Percentiles rank a stretch among this genome's conserved stretches.
These are phyloP conservation scores for Geodia barretti DNA, from an alignment of 37 sponge, comb jelly and placozoan species.

Conservation along the genomic window DNA sequence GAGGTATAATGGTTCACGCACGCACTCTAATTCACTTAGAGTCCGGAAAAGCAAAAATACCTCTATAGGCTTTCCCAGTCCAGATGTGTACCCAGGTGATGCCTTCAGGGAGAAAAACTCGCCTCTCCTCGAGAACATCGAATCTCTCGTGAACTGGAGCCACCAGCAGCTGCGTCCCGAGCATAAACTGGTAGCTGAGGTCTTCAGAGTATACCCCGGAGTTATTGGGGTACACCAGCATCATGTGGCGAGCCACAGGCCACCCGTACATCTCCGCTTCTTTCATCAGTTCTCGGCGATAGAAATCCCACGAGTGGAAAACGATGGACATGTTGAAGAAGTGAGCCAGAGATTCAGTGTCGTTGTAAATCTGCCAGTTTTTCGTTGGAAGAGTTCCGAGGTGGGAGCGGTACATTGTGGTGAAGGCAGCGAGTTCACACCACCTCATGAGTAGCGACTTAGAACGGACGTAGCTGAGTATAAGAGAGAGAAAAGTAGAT, in stretches of 20 bases:
- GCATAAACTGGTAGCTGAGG: slow-evolving; percentile 56
- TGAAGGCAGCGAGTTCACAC: slow-evolving; percentile 80
- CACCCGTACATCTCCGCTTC: slow-evolving; percentile 56
- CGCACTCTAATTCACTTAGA: too few species aligned
- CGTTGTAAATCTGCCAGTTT: slow-evolving; percentile 73
- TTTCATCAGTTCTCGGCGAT: slow-evolving; percentile 51
- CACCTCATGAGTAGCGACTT: slow-evolving; percentile 76
- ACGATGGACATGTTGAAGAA: slow-evolving; percentile 78
- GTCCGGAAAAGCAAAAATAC: too few species aligned
- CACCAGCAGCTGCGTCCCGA: slow-evolving; percentile 73
- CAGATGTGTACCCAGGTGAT: slow-evolving; percentile 62
- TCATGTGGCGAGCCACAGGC: slow-evolving; percentile 69
- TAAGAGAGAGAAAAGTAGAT: background rate
- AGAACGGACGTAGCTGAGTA: slow-evolving; percentile 45
- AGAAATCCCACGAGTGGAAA: slow-evolving; percentile 60
- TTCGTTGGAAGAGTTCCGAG: slow-evolving; percentile 67
- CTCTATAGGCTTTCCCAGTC: slow-evolving; percentile 46
- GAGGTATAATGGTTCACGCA: too few species aligned
- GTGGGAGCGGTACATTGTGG: slow-evolving; percentile 68
- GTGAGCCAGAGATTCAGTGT: slow-evolving; percentile 61
- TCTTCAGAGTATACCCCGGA: slow-evolving; percentile 14
- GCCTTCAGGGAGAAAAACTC: slow-evolving; percentile 55
- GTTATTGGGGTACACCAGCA: slow-evolving; percentile 55
- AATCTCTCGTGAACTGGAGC: slow-evolving; percentile 60
- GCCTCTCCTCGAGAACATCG: background rate